Evolutionary conservation across 2,888 invertebrate species (phyloP), one percentile per base, ranked within the genome.

Genomic region (Allygus modestus): DNA sequence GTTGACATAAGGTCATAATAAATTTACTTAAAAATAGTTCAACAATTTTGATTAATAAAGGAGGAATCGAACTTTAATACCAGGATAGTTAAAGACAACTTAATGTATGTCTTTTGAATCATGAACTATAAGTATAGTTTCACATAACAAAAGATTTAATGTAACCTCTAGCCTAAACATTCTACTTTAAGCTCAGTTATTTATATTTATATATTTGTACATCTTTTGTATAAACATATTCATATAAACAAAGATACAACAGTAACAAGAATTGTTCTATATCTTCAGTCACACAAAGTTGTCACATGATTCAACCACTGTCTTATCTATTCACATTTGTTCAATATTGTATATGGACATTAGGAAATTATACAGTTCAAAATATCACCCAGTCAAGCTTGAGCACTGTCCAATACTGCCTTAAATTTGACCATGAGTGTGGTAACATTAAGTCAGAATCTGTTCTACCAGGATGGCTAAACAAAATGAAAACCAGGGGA

Each of bases 221-320:
- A 84, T 81, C 20, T 84, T 77, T 69, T 77, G 79, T 84, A 77
- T 84, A 84, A 54, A 73, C 58, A 84, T 77, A 69, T 79, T 79
- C 46, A 58, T 81, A 75, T 81, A 81, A 54, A 81, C 58, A 81
- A 46, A 79, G 31, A 79, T 31, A 79, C 79, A 79, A 73, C 41
- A 41, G 73, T 73, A 73, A 73, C 73, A 73, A 73, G 33, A 73
- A 73, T 73, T 41, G 41, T 73, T 73, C 73, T 73, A 73, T 43
- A 73, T 43, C 20, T 37, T 41, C 33, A 73, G 26, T 37, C 31
- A 31, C 65, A 65, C 65, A 26, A 2, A 54, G 54, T 54, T 54
- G 31, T 69, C 69, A 69, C 69, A 17, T n/a, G 69, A 73, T 41
- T 37, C 73, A 73, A 73, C 41, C 73, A 73, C 73, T 33, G 69